Conservation (phyloP, 2,888 invertebrate genomes). For the Heliconius charithonia region DNA sequence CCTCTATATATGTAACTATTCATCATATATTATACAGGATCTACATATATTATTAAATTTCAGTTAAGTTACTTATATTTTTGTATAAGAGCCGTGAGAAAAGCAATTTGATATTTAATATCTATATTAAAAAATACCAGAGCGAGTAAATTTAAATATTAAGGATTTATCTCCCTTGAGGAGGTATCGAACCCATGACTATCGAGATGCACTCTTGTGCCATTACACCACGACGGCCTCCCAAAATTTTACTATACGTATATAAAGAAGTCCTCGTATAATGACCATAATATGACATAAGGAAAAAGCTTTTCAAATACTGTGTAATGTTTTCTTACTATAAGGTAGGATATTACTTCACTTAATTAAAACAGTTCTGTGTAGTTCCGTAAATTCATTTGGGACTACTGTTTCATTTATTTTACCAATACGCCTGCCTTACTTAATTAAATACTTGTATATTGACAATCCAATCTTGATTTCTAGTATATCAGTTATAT, state of each 20-base stretch:
- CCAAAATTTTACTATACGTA: background rate
- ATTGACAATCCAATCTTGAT: background rate
- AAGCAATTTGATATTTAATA: too few species aligned
- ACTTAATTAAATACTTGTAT: background rate
- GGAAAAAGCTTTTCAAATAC: background rate
- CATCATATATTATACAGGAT: too few species aligned
- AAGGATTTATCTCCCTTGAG: too few species aligned
- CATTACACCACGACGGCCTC: too few species aligned
- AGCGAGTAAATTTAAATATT: too few species aligned
- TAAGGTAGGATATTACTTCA: background rate
- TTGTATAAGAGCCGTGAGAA: too few species aligned
- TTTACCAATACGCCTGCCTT: background rate
- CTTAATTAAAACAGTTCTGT: slow-evolving; percentile 13
- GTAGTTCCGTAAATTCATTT: slow-evolving; percentile 1
- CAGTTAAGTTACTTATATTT: too few species aligned
- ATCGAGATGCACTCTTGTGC: too few species aligned
- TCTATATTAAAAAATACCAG: too few species aligned
- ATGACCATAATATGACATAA: background rate
- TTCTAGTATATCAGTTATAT: background rate
- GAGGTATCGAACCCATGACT: too few species aligned
- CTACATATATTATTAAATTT: too few species aligned
- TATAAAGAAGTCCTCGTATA: background rate
- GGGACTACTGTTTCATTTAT: background rate
- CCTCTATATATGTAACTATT: too few species aligned
- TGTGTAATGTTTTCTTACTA: background rate